Evolutionary conservation across 2,113 vertebrate genomes (phyloP).

Genomic region (Eupsittula cactorum): DNA sequence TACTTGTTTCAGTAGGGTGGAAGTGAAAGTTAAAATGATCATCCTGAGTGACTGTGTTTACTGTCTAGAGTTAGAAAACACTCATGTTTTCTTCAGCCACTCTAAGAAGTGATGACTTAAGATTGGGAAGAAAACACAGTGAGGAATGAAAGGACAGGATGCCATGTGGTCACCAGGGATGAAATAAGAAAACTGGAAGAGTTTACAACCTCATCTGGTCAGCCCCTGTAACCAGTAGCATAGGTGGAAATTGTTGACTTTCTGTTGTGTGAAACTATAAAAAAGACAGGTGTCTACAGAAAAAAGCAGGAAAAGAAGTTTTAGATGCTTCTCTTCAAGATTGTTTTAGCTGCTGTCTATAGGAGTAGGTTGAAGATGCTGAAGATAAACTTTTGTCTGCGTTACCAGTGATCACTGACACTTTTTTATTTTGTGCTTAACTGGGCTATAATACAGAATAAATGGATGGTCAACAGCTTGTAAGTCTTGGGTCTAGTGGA

Average conservation of each 20-base stretch:
- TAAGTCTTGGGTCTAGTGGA: not conserved
- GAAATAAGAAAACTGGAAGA: not conserved
- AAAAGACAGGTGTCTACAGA: not conserved
- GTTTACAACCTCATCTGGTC: not conserved
- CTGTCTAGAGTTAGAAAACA: not conserved
- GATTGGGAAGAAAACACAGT: not conserved
- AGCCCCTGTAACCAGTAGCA: not conserved
- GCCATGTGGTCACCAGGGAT: rapidly evolving
- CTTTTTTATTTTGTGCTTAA: not conserved
- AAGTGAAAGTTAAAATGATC: not conserved
- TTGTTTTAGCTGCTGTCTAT: not conserved
- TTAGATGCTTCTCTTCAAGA: not conserved
- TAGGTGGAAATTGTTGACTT: not conserved
- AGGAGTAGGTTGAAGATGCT: not conserved
- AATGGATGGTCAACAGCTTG: not conserved
- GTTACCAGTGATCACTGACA: not conserved
- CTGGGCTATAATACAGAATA: not conserved
- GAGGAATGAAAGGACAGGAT: not conserved
- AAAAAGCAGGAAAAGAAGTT: not conserved
- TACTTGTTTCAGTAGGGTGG: not conserved
- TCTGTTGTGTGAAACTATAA: not conserved
- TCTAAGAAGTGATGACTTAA: not conserved
- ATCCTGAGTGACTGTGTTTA: not conserved
- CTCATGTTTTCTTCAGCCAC: not conserved
- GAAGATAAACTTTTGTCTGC: not conserved